phyloP scores from a whole-genome alignment of 2,888 invertebrate species.

The Colostygia pectinataria region DNA sequence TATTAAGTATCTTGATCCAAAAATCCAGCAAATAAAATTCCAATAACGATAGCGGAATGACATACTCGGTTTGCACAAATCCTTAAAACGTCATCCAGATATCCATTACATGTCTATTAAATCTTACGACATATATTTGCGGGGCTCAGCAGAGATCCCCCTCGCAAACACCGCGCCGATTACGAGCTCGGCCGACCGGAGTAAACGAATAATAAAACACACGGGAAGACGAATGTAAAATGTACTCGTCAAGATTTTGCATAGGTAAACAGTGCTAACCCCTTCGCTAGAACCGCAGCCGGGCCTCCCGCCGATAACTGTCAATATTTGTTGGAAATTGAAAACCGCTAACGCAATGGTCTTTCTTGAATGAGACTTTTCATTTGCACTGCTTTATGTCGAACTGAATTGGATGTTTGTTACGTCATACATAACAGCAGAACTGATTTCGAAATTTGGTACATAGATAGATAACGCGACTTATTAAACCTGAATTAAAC shows the following conservation, averaged over 20 bases:
- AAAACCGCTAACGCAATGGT: slow-evolving; percentile 17
- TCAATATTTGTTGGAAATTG: slow-evolving; percentile 42
- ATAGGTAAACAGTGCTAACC: slow-evolving; percentile 77
- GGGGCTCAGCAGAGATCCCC: slow-evolving; percentile 79
- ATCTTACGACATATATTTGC: slow-evolving; percentile 83
- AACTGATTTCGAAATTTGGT: too few species aligned
- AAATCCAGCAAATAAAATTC: slow-evolving; percentile 80
- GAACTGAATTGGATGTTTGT: too few species aligned
- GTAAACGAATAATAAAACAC: slow-evolving; percentile 83
- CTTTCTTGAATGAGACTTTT: background rate
- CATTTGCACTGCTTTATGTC: too few species aligned
- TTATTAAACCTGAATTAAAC: too few species aligned
- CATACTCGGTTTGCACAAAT: slow-evolving; percentile 83
- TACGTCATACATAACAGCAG: too few species aligned
- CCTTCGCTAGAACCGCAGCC: slow-evolving; percentile 42
- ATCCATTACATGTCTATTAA: slow-evolving; percentile 84
- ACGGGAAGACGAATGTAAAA: slow-evolving; percentile 81
- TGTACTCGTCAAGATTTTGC: slow-evolving; percentile 80
- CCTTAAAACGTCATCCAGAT: slow-evolving; percentile 83
- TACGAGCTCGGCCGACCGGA: slow-evolving; percentile 77
- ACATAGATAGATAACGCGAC: too few species aligned
- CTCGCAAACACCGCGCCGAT: slow-evolving; percentile 81
- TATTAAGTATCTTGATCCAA: slow-evolving; percentile 70
- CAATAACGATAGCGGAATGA: slow-evolving; percentile 78
- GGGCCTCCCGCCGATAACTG: slow-evolving; percentile 31